phyloP scores from a whole-genome alignment of 2,888 invertebrate genomes.

The Ptilodon capucinus region DNA sequence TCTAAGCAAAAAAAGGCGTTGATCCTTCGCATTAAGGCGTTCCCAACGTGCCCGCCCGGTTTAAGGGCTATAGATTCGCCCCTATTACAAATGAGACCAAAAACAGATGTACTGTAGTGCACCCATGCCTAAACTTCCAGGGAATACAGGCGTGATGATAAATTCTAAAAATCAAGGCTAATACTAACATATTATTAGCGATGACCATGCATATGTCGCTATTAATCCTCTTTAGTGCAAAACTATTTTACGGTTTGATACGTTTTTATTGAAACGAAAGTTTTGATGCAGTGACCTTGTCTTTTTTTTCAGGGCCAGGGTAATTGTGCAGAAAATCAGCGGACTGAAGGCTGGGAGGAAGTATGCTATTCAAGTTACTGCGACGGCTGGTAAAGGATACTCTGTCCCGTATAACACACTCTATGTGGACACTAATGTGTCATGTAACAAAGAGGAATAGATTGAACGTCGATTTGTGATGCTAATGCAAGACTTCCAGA shows the following conservation, averaged over 20 bases:
- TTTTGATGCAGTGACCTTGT: conserved; percentile 1
- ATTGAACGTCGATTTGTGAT: conserved; percentile 11
- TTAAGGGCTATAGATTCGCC: no score
- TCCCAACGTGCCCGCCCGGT: no score
- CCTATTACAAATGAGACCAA: no score
- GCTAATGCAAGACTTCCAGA: conserved; percentile 10
- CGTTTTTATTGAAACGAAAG: not conserved
- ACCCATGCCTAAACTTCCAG: no score
- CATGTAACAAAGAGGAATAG: conserved; percentile 47
- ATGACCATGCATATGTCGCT: no score
- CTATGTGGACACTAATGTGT: conserved; percentile 64
- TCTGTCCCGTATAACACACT: conserved; percentile 65
- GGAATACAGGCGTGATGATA: no score
- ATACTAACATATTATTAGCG: no score
- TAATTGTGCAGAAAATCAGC: conserved; percentile 61
- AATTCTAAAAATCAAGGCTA: no score
- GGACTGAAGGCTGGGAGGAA: conserved; percentile 65
- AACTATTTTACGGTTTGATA: not conserved
- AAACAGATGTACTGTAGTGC: no score
- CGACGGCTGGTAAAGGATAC: conserved; percentile 57
- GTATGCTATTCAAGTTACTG: conserved; percentile 69
- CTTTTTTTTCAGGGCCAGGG: conserved; percentile 54
- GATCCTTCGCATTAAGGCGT: no score
- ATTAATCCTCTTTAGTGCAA: no score
- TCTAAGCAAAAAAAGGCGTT: no score